Conservation (phyloP, 2,888 invertebrate genomes). For the Aelia acuminata region DNA sequence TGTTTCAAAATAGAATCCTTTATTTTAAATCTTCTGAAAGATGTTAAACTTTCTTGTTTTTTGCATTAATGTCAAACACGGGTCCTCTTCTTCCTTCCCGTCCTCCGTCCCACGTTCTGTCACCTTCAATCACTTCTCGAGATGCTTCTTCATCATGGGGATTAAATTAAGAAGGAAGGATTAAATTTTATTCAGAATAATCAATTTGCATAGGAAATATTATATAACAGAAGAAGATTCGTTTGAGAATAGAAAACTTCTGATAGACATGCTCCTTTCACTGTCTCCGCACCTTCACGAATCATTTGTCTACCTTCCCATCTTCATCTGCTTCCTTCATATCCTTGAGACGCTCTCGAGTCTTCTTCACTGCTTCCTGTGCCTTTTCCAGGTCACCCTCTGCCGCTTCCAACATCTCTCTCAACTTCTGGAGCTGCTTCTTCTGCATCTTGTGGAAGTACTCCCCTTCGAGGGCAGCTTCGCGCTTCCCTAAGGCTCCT, state of each 20-base stretch:
- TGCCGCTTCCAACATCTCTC: not conserved
- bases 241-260: not conserved
- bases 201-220: no score
- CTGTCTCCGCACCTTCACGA: not conserved
- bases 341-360: not conserved
- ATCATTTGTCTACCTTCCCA: not conserved
- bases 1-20: not conserved
- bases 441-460: slow-evolving; percentile 84
- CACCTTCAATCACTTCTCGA: not conserved
- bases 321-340: not conserved
- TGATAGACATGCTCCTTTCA: no score
- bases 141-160: not conserved
- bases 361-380: not conserved
- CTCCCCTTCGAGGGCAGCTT: slow-evolving; percentile 90
- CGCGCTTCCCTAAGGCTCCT: slow-evolving; percentile 90
- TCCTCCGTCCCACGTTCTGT: not conserved
- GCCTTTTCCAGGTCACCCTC: not conserved
- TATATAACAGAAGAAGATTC: no score
- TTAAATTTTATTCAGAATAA: not conserved
- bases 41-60: not conserved
- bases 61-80: no score
- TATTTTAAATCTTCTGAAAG: not conserved
- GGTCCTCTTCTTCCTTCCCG: not conserved
- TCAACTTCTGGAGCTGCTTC: slow-evolving; percentile 68
- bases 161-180: not conserved